phyloP scores from a whole-genome alignment of 1,140 invertebrate species.

The Dysdera silvatica region DNA sequence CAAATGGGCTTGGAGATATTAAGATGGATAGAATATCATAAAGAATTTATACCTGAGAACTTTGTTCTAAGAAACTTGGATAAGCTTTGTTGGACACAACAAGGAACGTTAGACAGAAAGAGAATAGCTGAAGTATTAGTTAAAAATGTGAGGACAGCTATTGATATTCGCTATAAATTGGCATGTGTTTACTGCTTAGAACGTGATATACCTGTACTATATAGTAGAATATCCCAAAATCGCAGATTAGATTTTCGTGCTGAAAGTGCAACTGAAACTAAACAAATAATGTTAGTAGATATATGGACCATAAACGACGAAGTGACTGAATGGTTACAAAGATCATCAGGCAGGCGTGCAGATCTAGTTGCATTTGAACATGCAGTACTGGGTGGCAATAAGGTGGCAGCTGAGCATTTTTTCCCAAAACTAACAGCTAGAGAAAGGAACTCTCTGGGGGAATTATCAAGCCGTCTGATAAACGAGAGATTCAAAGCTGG shows the following conservation, averaged over 20 bases:
- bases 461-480: constrained; percentile 5
- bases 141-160: neutral
- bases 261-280: neutral
- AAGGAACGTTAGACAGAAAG: neutral
- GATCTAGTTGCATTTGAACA: constrained; percentile 1
- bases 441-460: constrained; percentile 5
- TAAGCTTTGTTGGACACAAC: constrained; percentile 10
- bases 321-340: neutral
- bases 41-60: neutral
- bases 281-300: neutral
- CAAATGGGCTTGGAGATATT: neutral
- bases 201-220: neutral
- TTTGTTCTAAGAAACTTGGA: neutral
- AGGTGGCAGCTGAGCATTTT: constrained; percentile 7
- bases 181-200: constrained; percentile 10
- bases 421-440: neutral
- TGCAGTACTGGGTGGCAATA: constrained; percentile 12
- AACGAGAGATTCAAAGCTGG: neutral
- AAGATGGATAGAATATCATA: neutral
- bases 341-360: neutral
- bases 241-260: neutral
- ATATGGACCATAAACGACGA: constrained; percentile 1
- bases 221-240: neutral
- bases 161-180: constrained; percentile 4
- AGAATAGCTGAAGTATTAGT: constrained; percentile 7